These are phyloP conservation scores for Synergus gifuensis DNA, from an alignment of 2,888 invertebrate species.

Conservation along the genomic window DNA sequence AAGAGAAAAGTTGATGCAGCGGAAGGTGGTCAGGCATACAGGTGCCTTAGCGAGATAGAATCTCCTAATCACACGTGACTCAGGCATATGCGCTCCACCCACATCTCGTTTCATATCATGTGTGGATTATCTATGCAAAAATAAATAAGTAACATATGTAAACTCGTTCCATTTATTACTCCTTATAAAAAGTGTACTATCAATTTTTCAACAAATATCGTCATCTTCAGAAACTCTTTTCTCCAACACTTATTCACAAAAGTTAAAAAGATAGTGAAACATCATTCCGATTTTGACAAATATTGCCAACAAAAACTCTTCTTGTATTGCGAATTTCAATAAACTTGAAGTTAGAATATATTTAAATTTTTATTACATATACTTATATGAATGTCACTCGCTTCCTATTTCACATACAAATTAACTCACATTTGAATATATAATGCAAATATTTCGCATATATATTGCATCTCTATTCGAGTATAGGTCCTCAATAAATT, in stretches of 20 bases:
- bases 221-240: background rate
- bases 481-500: slow-evolving; percentile 1
- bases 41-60: slow-evolving; percentile 72
- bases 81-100: slow-evolving; percentile 70
- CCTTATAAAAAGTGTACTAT: slow-evolving; percentile 43
- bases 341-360: background rate
- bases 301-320: no score
- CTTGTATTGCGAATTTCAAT: background rate
- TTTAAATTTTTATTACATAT: background rate
- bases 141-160: slow-evolving; percentile 71
- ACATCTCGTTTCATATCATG: slow-evolving; percentile 70
- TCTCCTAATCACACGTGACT: slow-evolving; percentile 75
- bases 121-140: slow-evolving; percentile 74
- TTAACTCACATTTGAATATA: background rate
- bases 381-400: background rate
- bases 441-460: background rate
- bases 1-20: slow-evolving; percentile 57
- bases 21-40: slow-evolving; percentile 69
- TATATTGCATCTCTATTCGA: background rate
- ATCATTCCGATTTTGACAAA: no score
- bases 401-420: background rate
- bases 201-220: background rate
- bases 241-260: no score
- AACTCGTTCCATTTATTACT: slow-evolving; percentile 48
- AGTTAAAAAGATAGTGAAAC: no score